Conservation (phyloP, 2,888 invertebrate genomes). For the Norana najaformis region DNA sequence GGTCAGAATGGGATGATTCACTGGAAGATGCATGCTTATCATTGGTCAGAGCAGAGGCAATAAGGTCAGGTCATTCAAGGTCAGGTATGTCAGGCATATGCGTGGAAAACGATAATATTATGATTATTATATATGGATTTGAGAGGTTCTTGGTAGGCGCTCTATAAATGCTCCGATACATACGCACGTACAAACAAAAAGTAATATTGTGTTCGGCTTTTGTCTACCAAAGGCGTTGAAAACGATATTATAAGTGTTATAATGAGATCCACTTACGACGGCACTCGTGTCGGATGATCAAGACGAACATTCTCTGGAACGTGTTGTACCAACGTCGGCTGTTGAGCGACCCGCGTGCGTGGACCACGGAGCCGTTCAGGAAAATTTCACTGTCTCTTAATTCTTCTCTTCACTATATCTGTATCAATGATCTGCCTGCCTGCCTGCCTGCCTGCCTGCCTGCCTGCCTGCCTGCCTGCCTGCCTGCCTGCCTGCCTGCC, state of each 20-base stretch:
- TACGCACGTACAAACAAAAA: background rate
- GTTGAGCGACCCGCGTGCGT: too few species aligned
- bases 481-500: too few species aligned
- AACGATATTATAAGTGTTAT: background rate
- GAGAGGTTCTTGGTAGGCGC: background rate
- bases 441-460: too few species aligned
- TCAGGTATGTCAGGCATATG: background rate
- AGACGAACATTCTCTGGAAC: too few species aligned
- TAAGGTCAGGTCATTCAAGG: background rate
- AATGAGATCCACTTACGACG: background rate
- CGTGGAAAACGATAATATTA: background rate
- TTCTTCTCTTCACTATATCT: too few species aligned
- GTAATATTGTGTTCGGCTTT: background rate
- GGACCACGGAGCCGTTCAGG: too few species aligned
- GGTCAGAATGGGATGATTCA: background rate
- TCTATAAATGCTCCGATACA: background rate
- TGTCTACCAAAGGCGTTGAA: background rate
- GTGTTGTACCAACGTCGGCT: too few species aligned
- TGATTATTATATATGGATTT: too few species aligned
- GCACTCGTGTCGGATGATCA: background rate
- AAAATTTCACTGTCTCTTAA: too few species aligned
- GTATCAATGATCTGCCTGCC: too few species aligned
- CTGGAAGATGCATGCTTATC: background rate
- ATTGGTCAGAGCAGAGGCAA: background rate
- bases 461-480: too few species aligned